phyloP scores from a whole-genome alignment of 1,140 invertebrate genomes.

The Drosophila neocordata region DNA sequence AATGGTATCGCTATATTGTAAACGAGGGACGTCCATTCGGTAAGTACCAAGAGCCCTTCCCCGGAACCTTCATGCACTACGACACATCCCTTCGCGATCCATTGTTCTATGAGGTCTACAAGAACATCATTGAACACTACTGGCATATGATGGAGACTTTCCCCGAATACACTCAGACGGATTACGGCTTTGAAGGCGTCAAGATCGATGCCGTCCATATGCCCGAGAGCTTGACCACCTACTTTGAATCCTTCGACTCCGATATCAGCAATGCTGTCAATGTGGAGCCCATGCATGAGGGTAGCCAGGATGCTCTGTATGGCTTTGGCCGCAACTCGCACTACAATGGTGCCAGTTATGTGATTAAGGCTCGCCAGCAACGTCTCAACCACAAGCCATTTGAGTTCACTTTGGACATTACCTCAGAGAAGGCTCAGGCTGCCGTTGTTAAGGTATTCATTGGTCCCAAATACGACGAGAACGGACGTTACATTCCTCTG shows the following conservation, averaged over 20 bases:
- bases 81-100: conserved; percentile 87
- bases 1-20: conserved; percentile 79
- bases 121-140: conserved; percentile 85
- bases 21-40: conserved; percentile 77
- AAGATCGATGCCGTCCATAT: conserved; percentile 86
- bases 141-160: conserved; percentile 84
- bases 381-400: conserved; percentile 88
- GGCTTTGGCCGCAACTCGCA: conserved; percentile 86
- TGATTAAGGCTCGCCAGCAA: conserved; percentile 84
- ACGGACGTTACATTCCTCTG: conserved; percentile 77
- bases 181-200: conserved; percentile 86
- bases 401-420: conserved; percentile 84
- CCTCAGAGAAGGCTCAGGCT: conserved; percentile 83
- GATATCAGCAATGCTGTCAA: conserved; percentile 87
- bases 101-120: conserved; percentile 86
- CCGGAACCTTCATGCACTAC: conserved; percentile 84
- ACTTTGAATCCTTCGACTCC: conserved; percentile 88
- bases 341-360: conserved; percentile 85
- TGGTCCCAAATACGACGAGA: conserved; percentile 85
- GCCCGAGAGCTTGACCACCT: conserved; percentile 87
- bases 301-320: conserved; percentile 83
- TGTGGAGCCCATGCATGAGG: conserved; percentile 64
- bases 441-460: conserved; percentile 85
- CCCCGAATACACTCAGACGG: conserved; percentile 83
- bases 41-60: conserved; percentile 81